A percentile compares a stretch with the other conserved stretches of the same genome.
Evolutionary conservation across 2,888 invertebrate species (phyloP).

Genomic region (Uloborus plumipes): DNA sequence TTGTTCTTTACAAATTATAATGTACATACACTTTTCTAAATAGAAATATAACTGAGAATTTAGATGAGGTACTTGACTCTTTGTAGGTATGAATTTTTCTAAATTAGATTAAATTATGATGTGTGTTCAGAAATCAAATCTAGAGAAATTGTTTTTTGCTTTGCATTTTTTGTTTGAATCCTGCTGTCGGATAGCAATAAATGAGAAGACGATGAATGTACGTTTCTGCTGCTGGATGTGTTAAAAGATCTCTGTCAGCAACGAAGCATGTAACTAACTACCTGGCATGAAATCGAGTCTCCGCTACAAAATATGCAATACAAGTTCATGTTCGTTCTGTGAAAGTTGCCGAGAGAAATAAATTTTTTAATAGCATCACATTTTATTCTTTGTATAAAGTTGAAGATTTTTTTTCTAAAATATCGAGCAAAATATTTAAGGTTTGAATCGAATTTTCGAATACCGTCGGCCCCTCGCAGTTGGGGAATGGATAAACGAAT

Average conservation of each 20-base stretch:
- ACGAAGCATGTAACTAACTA: slow-evolving; percentile 30
- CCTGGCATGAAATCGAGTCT: slow-evolving; percentile 21
- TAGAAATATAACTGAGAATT: slow-evolving; percentile 37
- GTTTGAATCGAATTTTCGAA: too few species aligned
- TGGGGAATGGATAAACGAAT: too few species aligned
- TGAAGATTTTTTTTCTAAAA: too few species aligned
- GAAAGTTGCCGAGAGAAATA: slow-evolving; percentile 33
- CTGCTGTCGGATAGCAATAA: slow-evolving; percentile 41
- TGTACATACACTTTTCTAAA: slow-evolving; percentile 61
- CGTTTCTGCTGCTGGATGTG: neutral
- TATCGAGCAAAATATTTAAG: too few species aligned
- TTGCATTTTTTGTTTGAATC: slow-evolving; percentile 31
- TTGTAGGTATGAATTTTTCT: slow-evolving; percentile 46
- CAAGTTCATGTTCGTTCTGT: slow-evolving; percentile 32
- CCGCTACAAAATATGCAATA: slow-evolving; percentile 39
- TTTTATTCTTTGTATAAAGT: too few species aligned
- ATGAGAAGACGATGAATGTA: neutral
- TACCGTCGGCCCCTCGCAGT: too few species aligned
- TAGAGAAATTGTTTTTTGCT: slow-evolving; percentile 39
- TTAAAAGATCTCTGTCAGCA: slow-evolving; percentile 21
- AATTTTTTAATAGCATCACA: slow-evolving; percentile 37
- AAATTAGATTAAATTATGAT: slow-evolving; percentile 7
- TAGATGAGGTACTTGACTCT: slow-evolving; percentile 25
- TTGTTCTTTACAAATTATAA: slow-evolving; percentile 54
- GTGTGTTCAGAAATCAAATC: slow-evolving; percentile 43